Percentiles rank a stretch among this genome's conserved stretches.
These are phyloP conservation scores for Phymorhynchus buccinoides DNA, from an alignment of 1,140 invertebrate species.

Conservation along the genomic window DNA sequence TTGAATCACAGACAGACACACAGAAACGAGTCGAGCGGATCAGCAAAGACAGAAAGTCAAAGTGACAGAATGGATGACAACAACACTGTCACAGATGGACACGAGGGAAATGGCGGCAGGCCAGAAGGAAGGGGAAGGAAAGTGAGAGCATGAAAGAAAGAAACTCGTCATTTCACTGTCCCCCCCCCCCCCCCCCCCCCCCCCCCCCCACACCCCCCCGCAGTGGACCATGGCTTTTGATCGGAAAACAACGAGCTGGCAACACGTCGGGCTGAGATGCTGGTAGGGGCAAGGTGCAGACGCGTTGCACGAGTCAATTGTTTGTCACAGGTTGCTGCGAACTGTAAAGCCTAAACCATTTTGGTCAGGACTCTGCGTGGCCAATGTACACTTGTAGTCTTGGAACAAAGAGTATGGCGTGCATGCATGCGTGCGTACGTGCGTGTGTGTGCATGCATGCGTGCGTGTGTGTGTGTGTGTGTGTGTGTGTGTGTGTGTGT, in stretches of 20 bases:
- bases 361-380: too few relatives aligned
- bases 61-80: too few relatives aligned
- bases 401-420: too few relatives aligned
- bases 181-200: neutral
- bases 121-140: neutral
- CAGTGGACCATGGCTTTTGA: neutral
- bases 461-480: conserved; percentile 10
- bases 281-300: neutral
- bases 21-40: too few relatives aligned
- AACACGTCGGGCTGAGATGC: too few relatives aligned
- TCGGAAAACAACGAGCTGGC: too few relatives aligned
- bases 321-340: too few relatives aligned
- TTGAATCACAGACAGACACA: too few relatives aligned
- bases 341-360: too few relatives aligned
- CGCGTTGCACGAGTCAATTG: neutral
- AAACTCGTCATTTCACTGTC: neutral
- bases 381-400: too few relatives aligned
- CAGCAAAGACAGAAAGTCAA: too few relatives aligned
- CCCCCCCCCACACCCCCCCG: neutral
- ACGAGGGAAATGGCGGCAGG: neutral
- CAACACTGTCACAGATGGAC: too few relatives aligned
- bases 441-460: conserved; percentile 1
- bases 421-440: neutral
- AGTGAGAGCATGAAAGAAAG: neutral
- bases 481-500: neutral